These are phyloP conservation scores for Enteromius viviparus DNA, from an alignment of 2,797 vertebrate species.

Conservation along the genomic window DNA sequence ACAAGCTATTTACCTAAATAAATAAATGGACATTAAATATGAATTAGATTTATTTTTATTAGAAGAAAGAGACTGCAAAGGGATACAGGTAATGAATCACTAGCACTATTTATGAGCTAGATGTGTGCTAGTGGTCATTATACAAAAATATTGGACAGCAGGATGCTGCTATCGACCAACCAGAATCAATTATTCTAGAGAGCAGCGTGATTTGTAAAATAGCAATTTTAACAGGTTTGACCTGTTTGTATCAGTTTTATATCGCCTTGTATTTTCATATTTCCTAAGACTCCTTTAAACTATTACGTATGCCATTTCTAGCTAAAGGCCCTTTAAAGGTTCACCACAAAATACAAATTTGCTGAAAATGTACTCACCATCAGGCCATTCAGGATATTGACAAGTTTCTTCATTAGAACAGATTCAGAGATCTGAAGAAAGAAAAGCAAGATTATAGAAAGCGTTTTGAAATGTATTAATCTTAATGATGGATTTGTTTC, in stretches of 20 bases:
- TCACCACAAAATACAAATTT: background rate
- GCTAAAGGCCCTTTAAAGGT: no score
- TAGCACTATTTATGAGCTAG: background rate
- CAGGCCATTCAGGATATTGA: background rate
- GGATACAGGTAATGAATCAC: background rate
- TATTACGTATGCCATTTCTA: background rate
- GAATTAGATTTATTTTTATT: background rate
- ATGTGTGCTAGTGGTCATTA: background rate
- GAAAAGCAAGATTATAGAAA: background rate
- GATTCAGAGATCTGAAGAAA: background rate
- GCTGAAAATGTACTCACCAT: background rate
- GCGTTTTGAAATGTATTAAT: background rate
- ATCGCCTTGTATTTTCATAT: background rate
- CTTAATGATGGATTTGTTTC: background rate
- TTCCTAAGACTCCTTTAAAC: background rate
- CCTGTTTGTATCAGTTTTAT: background rate
- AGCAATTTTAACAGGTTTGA: background rate
- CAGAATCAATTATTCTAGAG: conserved; percentile 7
- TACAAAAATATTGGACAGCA: background rate
- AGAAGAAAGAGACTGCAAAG: background rate
- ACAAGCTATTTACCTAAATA: background rate
- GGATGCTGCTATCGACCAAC: background rate
- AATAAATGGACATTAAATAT: background rate
- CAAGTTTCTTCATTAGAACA: background rate
- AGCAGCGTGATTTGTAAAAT: background rate